These are phyloP conservation scores for Gerris lacustris DNA, from an alignment of 2,888 invertebrate species.

Conservation along the genomic window DNA sequence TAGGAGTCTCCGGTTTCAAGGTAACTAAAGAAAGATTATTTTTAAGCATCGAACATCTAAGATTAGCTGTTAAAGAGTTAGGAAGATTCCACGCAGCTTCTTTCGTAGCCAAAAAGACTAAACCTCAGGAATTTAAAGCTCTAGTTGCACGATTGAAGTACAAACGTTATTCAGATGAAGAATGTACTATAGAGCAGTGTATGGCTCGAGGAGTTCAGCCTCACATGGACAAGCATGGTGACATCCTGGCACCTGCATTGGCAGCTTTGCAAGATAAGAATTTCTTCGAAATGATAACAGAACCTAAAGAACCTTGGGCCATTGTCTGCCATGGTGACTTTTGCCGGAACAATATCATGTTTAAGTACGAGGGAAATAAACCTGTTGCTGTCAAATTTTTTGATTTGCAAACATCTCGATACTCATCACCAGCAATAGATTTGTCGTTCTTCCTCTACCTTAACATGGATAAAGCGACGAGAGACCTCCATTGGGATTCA, in stretches of 20 bases:
- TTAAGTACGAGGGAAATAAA: slow-evolving; percentile 32
- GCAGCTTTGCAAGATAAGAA: slow-evolving; percentile 8
- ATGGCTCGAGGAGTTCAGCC: slow-evolving; percentile 17
- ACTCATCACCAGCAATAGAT: slow-evolving; percentile 36
- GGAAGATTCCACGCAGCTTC: slow-evolving; percentile 34
- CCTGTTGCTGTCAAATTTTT: slow-evolving; percentile 35
- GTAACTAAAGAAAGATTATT: slow-evolving; percentile 29
- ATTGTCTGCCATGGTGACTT: slow-evolving; percentile 38
- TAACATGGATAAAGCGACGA: slow-evolving; percentile 33
- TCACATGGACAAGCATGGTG: slow-evolving; percentile 9
- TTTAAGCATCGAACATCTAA: slow-evolving; percentile 32
- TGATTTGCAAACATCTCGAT: slow-evolving; percentile 34
- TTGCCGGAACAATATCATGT: slow-evolving; percentile 37
- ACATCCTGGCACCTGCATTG: slow-evolving; percentile 9
- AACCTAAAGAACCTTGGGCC: slow-evolving; percentile 23
- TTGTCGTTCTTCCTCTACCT: slow-evolving; percentile 36
- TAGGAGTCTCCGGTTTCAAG: slow-evolving; percentile 28
- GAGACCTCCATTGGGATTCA: slow-evolving; percentile 31
- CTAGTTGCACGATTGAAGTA: slow-evolving; percentile 5
- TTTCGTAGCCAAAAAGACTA: slow-evolving; percentile 32
- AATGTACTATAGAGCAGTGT: not conserved
- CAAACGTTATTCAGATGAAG: not conserved
- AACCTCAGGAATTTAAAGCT: slow-evolving; percentile 21
- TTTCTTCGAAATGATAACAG: slow-evolving; percentile 7
- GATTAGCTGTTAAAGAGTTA: slow-evolving; percentile 28